Evolutionary conservation across 2,113 vertebrate species (phyloP), one percentile per base, ranked within the genome.

Genomic region (Perca schrenkii): DNA sequence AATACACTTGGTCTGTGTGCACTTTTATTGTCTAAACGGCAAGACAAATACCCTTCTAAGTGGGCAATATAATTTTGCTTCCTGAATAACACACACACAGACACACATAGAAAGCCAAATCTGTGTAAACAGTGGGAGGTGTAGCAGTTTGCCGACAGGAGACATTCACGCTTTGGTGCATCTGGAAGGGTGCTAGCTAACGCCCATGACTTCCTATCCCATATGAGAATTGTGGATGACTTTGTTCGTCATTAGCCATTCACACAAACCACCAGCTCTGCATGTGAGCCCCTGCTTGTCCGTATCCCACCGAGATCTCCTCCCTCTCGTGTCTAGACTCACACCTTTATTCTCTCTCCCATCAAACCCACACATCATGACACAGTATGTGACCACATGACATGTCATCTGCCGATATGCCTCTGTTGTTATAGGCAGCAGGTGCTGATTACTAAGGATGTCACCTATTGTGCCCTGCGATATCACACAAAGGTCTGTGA

Each of bases 381-480:
- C 91, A 79, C 93, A 86, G 84, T 79, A 60, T 85, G 90, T 31
- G 84, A 83, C 72, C 85, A 82, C 89, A 82, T 83, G 89, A 87
- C 84, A 84, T 89, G 88, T 91, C 90, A 84, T 91, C 80, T 77
- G 79, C 79, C 77, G 67, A 86, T 88, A 88, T 77, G 90, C 86
- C 89, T 89, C 82, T 72, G 85, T 93, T 90, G 92, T 86, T 74
- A 68, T 75, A 78, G 89, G 89, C 88, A 92, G 91, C 92, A 91
- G 92, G 93, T 88, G 90, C 92, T 93, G 92, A 92, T 94, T 93
- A 93, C 86, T 74, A 79, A 92, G 91, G 90, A 93, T 93, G 89
- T 92, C 88, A 88, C 89, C 91, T 76, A 79, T 86, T 83, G 91
- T 71, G 91, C 79, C 80, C 87, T 19, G 80, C 31, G 63, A 85